A percentile compares a stretch with the other conserved stretches of the same genome.
Conservation (phyloP, 2,797 vertebrate species). For the Sebastes hubbsi region DNA sequence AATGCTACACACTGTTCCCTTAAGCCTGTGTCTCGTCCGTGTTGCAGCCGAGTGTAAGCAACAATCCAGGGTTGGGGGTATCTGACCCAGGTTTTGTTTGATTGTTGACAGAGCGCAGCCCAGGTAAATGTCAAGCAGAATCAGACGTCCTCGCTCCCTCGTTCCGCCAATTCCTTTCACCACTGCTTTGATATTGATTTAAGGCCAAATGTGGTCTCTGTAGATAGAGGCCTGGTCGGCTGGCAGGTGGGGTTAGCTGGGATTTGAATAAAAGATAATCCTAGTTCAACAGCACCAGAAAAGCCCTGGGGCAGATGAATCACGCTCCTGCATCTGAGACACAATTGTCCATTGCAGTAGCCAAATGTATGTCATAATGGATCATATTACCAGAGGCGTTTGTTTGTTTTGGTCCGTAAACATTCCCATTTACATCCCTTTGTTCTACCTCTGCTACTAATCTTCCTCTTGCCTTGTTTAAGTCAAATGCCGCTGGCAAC, state of each 20-base stretch:
- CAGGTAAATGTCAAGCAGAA: constrained; percentile 65
- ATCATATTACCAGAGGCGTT: not conserved
- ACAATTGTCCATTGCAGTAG: constrained; percentile 4
- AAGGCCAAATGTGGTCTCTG: constrained; percentile 53
- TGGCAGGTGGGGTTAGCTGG: constrained; percentile 47
- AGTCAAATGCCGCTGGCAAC: not conserved
- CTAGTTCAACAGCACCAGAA: constrained; percentile 50
- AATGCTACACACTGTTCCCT: not conserved
- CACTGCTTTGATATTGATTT: constrained; percentile 62
- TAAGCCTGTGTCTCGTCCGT: not conserved
- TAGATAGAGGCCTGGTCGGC: constrained; percentile 21
- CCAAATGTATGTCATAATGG: not conserved
- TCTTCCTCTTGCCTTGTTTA: not conserved
- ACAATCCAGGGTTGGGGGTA: not conserved
- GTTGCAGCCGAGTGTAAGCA: not conserved
- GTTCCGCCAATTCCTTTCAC: constrained; percentile 17
- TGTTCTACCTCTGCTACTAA: not conserved
- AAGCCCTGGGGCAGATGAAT: constrained; percentile 43
- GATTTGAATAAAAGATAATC: constrained; percentile 68
- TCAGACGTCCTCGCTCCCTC: constrained; percentile 24
- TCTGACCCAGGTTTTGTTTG: constrained; percentile 30
- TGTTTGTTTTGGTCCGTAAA: constrained; percentile 8
- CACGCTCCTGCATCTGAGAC: constrained; percentile 5
- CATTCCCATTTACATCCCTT: not conserved
- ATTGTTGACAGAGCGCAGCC: constrained; percentile 49